These are phyloP conservation scores for Scaptodrosophila lebanonensis DNA, from an alignment of 1,140 invertebrate genomes.

Conservation along the genomic window DNA sequence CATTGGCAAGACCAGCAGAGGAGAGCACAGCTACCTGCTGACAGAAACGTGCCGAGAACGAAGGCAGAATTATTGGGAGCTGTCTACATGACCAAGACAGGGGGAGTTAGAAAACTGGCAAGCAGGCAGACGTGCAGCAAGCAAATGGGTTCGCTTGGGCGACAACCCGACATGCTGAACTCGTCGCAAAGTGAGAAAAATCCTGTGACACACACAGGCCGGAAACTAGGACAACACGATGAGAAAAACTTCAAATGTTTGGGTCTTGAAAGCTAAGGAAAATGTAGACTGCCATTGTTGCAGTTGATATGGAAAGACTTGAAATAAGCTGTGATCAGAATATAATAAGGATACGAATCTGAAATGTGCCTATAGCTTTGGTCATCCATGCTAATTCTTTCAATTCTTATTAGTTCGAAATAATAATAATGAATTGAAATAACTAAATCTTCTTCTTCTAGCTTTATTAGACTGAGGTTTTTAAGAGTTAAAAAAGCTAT, in stretches of 20 bases:
- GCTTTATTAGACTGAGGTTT: too few relatives aligned
- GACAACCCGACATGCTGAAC: conserved; percentile 65
- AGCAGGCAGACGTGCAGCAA: too few relatives aligned
- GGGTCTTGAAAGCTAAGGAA: background rate
- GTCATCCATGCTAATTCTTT: too few relatives aligned
- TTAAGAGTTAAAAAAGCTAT: too few relatives aligned
- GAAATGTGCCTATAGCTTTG: too few relatives aligned
- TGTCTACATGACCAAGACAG: conserved; percentile 55
- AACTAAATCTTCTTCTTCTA: too few relatives aligned
- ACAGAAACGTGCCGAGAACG: conserved; percentile 15
- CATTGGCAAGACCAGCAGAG: conserved; percentile 18
- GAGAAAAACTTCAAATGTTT: too few relatives aligned
- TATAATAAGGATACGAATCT: too few relatives aligned
- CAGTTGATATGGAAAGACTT: too few relatives aligned
- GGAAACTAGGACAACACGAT: conserved; percentile 58
- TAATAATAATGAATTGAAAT: too few relatives aligned
- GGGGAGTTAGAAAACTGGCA: conserved; percentile 38
- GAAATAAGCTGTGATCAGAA: too few relatives aligned
- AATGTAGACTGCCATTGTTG: background rate
- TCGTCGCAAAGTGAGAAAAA: conserved; percentile 66
- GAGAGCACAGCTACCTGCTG: conserved; percentile 43
- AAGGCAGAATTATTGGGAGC: conserved; percentile 63
- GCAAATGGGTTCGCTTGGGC: conserved; percentile 49
- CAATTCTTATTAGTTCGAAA: too few relatives aligned
- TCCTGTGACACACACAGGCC: conserved; percentile 54